Base-by-base conservation (phyloP, 64 coral and sea anemone genomes). In the Acropora tenuis region DNA sequence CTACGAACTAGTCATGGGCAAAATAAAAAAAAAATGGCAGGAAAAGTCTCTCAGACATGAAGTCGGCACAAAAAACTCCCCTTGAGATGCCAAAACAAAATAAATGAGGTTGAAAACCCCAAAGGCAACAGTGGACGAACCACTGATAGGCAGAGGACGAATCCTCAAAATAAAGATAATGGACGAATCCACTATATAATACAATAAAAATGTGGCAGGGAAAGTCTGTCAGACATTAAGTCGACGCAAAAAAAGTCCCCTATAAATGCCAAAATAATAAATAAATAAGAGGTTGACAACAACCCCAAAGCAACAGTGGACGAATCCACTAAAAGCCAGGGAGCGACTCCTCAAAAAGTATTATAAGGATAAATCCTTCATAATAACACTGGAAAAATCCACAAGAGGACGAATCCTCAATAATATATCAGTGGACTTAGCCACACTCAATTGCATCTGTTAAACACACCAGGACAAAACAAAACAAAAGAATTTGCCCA, bases 101-200 rank as follows among this genome's bases (percentile, higher is more conserved):
- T 65, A 83, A 83, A 83, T 45, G 80, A 83, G 80, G 80, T 83
- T 83, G 59, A 83, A n/a, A 82, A 82, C 80, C 80, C 60, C n/a
- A 82, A 59, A 80, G 19, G 60, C 80, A 18, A 67, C 43, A 63
- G 43, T 52, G 50, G 69, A 73, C 18, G 69, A 73, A 73, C 69
- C 2, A 20, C 41, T 73, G 69, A 30, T 73, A 73, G 69, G n/a
- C 69, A 73, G 69, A 73, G 69, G 30, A 42, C 69, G 0, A 30
- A 73, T 73, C 69, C 69, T 30, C 69, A 73, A 73, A 73, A 73
- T 63, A 63, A 63, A 63, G 15, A 63, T 63, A 63, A 63, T 63
- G 59, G 8, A 63, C 59, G 59, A 63, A 63, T 63, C 59, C 59
- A 63, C 59, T 63, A 63, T 17, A 15, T 63, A 63, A 63, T 13